Evolutionary conservation across 2,797 vertebrate genomes (phyloP).

Genomic region (Paedocypris micromegethes): DNA sequence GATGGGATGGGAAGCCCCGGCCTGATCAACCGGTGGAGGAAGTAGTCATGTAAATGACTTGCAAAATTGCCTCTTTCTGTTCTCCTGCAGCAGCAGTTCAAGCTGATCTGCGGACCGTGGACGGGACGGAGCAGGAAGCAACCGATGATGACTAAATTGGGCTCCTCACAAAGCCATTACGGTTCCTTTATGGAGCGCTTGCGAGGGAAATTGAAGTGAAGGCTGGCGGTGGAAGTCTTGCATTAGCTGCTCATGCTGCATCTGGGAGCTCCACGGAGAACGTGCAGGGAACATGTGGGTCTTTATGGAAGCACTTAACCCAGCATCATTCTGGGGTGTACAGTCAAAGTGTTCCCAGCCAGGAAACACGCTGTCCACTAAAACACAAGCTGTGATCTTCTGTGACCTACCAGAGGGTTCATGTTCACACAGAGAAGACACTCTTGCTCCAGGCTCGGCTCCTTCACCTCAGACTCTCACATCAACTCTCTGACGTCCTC

Average conservation of each 20-base stretch:
- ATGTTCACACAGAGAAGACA: constrained; percentile 9
- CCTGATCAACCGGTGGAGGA: constrained; percentile 67
- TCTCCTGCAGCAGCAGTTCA: constrained; percentile 58
- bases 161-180: constrained; percentile 59
- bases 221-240: constrained; percentile 51
- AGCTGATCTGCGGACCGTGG: constrained; percentile 57
- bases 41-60: constrained; percentile 74
- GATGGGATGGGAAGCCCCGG: constrained; percentile 57
- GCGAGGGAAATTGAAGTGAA: constrained; percentile 62
- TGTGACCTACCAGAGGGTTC: constrained; percentile 44
- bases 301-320: constrained; percentile 71
- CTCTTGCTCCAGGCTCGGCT: not conserved
- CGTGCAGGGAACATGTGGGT: constrained; percentile 51
- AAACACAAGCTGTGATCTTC: constrained; percentile 65
- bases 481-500: not conserved
- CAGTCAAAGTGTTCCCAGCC: constrained; percentile 62
- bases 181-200: constrained; percentile 50
- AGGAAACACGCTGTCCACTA: constrained; percentile 60
- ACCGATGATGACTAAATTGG: constrained; percentile 70
- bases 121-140: constrained; percentile 68
- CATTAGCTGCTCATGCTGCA: constrained; percentile 40
- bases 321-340: constrained; percentile 56
- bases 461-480: not conserved
- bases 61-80: constrained; percentile 68
- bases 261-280: constrained; percentile 29